These are phyloP conservation scores for Rhadinocentrus ornatus DNA, from an alignment of 2,797 vertebrate species.

Conservation along the genomic window DNA sequence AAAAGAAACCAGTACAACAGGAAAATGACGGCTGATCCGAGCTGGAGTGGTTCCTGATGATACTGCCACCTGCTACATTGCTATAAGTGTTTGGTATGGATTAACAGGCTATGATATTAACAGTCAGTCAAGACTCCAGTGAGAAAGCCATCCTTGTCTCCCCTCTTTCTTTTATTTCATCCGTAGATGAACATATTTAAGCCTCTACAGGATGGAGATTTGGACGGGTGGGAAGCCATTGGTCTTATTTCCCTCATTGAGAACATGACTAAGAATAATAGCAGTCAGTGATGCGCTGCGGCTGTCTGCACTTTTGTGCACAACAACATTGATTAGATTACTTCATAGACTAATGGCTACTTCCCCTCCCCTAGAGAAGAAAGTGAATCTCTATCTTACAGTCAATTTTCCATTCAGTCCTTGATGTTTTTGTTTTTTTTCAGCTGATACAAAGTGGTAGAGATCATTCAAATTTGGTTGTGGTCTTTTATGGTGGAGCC, in stretches of 20 bases:
- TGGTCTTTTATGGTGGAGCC: conserved; percentile 5
- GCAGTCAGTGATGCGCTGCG: conserved; percentile 61
- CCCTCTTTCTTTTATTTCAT: conserved; percentile 1
- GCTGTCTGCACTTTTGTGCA: conserved; percentile 71
- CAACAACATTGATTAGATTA: conserved; percentile 80
- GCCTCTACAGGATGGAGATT: conserved; percentile 28
- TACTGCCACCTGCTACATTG: conserved; percentile 18
- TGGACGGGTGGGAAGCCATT: conserved; percentile 1
- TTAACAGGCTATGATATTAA: conserved; percentile 32
- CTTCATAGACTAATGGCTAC: conserved; percentile 77
- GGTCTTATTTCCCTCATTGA: conserved; percentile 58
- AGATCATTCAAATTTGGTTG: conserved; percentile 55
- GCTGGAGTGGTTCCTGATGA: conserved; percentile 33
- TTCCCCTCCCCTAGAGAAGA: conserved; percentile 73
- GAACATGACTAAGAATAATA: conserved; percentile 79
- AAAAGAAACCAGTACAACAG: conserved; percentile 43
- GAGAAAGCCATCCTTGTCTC: neutral
- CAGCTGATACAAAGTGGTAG: conserved; percentile 35
- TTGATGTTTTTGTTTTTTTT: conserved; percentile 53
- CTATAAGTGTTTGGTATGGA: conserved; percentile 31
- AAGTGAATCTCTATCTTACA: conserved; percentile 79
- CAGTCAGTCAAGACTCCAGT: conserved; percentile 18
- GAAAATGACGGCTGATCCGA: conserved; percentile 26
- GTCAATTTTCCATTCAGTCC: conserved; percentile 67
- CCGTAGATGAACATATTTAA: conserved; percentile 11